These are phyloP conservation scores for Xerus rutilus DNA, from an alignment of 2,797 vertebrate genomes.

Conservation along the genomic window DNA sequence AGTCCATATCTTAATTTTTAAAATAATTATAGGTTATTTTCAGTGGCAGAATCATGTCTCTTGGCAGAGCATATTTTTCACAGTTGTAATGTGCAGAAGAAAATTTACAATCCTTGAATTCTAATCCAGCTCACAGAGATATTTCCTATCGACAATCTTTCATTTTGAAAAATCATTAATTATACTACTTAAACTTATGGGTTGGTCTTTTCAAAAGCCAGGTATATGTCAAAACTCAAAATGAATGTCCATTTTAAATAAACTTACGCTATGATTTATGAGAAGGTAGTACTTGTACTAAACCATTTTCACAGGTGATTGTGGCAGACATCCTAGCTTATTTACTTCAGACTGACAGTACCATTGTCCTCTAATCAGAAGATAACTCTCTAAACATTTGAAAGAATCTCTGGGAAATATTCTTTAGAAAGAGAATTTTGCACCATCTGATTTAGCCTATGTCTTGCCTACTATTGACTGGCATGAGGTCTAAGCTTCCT, in stretches of 20 bases:
- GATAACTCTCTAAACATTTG: background rate
- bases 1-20: slow-evolving; percentile 44
- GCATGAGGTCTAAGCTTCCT: background rate
- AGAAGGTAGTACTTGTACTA: background rate
- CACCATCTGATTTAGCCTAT: background rate
- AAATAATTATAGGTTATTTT: slow-evolving; percentile 53
- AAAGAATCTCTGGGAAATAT: background rate
- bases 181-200: background rate
- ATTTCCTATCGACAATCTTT: background rate
- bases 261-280: background rate
- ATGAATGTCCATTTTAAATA: slow-evolving; percentile 43
- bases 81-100: background rate
- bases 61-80: background rate
- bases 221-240: slow-evolving; percentile 19
- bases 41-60: background rate
- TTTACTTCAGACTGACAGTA: background rate
- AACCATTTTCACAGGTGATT: background rate
- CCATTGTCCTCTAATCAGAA: background rate
- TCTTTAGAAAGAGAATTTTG: slow-evolving; percentile 49
- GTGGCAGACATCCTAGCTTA: background rate
- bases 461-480: background rate
- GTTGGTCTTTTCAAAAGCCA: background rate
- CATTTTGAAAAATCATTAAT: slow-evolving; percentile 65
- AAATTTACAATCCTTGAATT: slow-evolving; percentile 14
- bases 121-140: background rate